A percentile compares a stretch with the other conserved stretches of the same genome.
Conservation (phyloP, 2,113 vertebrate species). For the Trematocara macrostoma region DNA sequence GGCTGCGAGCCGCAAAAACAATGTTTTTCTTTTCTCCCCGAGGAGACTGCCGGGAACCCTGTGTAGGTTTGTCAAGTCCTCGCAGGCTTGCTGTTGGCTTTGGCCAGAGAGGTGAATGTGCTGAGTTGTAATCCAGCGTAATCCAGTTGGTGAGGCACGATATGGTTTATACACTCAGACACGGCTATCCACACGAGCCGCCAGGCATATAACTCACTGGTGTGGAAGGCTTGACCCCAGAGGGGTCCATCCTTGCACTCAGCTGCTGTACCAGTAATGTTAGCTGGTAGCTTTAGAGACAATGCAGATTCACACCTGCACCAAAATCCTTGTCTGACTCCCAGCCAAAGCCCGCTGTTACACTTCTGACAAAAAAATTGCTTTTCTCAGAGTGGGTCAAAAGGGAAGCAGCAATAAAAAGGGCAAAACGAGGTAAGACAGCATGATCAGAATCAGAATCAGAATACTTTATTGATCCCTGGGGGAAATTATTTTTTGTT, state of each 20-base stretch:
- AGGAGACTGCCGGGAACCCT: background rate
- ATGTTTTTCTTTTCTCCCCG: background rate
- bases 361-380: background rate
- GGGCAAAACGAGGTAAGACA: background rate
- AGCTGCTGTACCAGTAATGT: constrained; percentile 1
- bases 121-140: constrained; percentile 75
- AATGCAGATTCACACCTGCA: constrained; percentile 34
- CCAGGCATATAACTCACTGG: constrained; percentile 33
- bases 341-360: constrained; percentile 12
- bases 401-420: background rate
- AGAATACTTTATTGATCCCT: no score
- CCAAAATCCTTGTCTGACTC: constrained; percentile 28
- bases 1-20: constrained; percentile 13
- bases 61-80: constrained; percentile 24
- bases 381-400: background rate
- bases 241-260: background rate
- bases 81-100: constrained; percentile 39
- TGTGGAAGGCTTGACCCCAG: constrained; percentile 29
- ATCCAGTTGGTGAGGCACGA: constrained; percentile 69
- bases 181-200: constrained; percentile 33
- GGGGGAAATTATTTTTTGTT: no score
- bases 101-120: constrained; percentile 66
- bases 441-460: background rate
- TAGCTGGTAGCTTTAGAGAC: constrained; percentile 39
- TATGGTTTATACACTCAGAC: constrained; percentile 61